A percentile compares a stretch with the other conserved stretches of the same genome.
Conservation (phyloP, 2,797 vertebrate genomes). For the Acanthornis magna region DNA sequence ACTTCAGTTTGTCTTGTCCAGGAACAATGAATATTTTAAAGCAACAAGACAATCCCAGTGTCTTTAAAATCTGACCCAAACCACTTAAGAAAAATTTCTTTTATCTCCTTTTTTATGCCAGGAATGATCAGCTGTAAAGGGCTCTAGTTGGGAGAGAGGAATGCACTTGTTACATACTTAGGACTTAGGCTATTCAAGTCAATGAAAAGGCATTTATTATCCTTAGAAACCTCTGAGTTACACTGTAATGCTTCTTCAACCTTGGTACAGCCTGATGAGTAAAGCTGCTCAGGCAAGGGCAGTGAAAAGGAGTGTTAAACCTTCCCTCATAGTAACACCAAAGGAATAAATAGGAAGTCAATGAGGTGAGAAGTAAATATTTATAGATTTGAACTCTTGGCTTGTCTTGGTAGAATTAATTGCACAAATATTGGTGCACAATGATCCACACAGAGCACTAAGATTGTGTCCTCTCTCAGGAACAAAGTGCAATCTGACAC, state of each 20-base stretch:
- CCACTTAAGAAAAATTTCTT: neutral
- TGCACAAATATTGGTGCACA: slow-evolving; percentile 39
- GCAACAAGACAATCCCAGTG: neutral
- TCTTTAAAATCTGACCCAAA: neutral
- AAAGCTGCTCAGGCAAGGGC: neutral
- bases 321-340: neutral
- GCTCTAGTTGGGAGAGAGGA: neutral
- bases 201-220: slow-evolving; percentile 7
- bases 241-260: neutral
- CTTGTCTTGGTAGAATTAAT: slow-evolving; percentile 58
- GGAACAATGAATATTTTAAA: neutral
- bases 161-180: neutral
- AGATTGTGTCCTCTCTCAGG: neutral
- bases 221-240: neutral
- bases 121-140: neutral
- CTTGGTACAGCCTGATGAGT: neutral
- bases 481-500: neutral
- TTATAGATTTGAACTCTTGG: slow-evolving; percentile 45
- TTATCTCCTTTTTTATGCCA: neutral
- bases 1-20: neutral
- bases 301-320: neutral
- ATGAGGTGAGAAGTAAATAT: slow-evolving; percentile 59
- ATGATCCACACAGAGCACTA: neutral
- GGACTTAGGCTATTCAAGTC: neutral
- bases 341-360: slow-evolving; percentile 21